Conservation (phyloP, 2,797 vertebrate genomes). For the Gorsachius magnificus region DNA sequence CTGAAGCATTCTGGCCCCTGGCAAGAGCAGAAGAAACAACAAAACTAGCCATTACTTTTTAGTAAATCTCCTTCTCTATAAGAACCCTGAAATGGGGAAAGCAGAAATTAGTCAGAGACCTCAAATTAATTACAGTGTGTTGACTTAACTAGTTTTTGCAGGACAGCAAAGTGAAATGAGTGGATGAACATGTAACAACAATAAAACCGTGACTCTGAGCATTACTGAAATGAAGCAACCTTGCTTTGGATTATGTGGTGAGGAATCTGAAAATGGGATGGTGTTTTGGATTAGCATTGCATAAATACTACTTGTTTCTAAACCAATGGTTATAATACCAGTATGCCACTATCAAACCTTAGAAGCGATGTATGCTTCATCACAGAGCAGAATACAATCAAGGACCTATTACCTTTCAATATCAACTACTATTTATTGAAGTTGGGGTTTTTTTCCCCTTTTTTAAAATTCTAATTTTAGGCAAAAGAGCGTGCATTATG, state of each 20-base stretch:
- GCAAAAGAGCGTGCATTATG: neutral
- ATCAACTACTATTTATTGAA: neutral
- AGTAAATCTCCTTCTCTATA: neutral
- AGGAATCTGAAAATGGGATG: neutral
- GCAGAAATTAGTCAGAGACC: neutral
- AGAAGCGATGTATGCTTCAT: neutral
- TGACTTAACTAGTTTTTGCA: neutral
- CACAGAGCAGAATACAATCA: neutral
- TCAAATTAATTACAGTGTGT: neutral
- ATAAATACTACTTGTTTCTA: neutral
- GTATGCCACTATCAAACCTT: neutral
- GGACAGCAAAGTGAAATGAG: neutral
- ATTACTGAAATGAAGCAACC: neutral
- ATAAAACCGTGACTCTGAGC: neutral
- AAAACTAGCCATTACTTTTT: neutral
- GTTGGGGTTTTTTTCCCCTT: neutral
- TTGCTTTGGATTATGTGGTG: neutral
- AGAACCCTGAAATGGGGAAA: neutral
- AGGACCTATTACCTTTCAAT: neutral
- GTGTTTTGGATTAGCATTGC: neutral
- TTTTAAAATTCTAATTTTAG: neutral
- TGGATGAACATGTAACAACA: neutral
- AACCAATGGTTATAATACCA: neutral
- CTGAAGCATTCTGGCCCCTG: neutral
- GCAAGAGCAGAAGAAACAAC: neutral